Conservation (phyloP, 2,888 invertebrate genomes). For the Drosophila tripunctata region DNA sequence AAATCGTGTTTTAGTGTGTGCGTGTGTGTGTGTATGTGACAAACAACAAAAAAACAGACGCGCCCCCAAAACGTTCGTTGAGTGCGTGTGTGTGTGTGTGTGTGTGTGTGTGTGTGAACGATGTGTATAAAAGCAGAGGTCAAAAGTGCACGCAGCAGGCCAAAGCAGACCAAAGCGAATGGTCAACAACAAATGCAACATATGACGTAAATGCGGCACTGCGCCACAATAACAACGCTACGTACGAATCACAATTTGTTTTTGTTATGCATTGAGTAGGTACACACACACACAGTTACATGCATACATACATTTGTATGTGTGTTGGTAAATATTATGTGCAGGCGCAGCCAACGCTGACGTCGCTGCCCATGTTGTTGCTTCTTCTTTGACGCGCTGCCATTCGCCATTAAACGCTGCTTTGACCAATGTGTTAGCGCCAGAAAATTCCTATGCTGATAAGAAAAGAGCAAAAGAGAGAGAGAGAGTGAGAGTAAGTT, state of each 20-base stretch:
- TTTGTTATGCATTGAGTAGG: conserved; percentile 46
- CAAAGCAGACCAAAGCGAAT: conserved; percentile 19
- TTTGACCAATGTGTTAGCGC: conserved; percentile 23
- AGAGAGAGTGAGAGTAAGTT: conserved; percentile 9
- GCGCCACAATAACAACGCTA: conserved; percentile 2
- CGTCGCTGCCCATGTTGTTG: conserved; percentile 35
- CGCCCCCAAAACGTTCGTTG: conserved; percentile 23
- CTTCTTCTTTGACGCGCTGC: conserved; percentile 43
- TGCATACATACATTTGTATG: background rate
- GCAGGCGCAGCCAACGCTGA: conserved; percentile 27
- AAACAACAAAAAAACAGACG: conserved; percentile 25
- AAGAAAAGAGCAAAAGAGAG: conserved; percentile 26
- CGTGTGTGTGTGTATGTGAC: too few relatives aligned
- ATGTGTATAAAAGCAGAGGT: conserved; percentile 62
- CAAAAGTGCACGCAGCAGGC: conserved; percentile 65
- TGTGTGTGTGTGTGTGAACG: conserved; percentile 10
- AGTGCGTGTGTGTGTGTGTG: conserved; percentile 15
- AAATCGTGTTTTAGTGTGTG: too few relatives aligned
- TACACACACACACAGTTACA: background rate
- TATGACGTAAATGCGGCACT: conserved; percentile 28
- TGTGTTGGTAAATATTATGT: conserved; percentile 34
- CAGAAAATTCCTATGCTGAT: conserved; percentile 63
- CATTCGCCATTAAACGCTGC: conserved; percentile 42
- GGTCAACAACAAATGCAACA: conserved; percentile 19
- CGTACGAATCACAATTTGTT: conserved; percentile 31